Evolutionary conservation across 2,888 invertebrate genomes (phyloP).

Genomic region (Phrixothrix hirtus): DNA sequence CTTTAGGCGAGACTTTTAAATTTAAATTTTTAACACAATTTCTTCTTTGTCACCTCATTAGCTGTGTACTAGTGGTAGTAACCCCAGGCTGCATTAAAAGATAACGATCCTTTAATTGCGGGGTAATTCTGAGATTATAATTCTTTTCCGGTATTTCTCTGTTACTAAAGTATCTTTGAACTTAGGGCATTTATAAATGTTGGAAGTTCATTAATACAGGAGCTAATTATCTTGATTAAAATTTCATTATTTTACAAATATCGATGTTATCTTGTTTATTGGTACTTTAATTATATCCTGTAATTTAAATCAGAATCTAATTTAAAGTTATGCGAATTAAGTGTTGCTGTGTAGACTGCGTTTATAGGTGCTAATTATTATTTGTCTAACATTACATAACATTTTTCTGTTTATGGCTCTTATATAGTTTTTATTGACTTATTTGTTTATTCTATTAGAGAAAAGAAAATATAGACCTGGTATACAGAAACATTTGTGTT

Average conservation of each 20-base stretch:
- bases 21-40: slow-evolving; percentile 25
- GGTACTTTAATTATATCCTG: too few relatives aligned
- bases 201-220: too few relatives aligned
- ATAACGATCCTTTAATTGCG: slow-evolving; percentile 31
- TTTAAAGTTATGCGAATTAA: too few relatives aligned
- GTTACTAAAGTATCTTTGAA: background rate
- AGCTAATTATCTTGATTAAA: background rate
- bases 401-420: too few relatives aligned
- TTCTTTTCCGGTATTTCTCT: slow-evolving; percentile 14
- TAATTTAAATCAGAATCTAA: too few relatives aligned
- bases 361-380: too few relatives aligned
- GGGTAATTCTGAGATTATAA: slow-evolving; percentile 21
- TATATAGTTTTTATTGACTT: too few relatives aligned
- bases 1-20: slow-evolving; percentile 16
- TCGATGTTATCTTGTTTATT: background rate
- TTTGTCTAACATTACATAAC: too few relatives aligned
- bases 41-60: slow-evolving; percentile 29
- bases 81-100: slow-evolving; percentile 23
- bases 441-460: too few relatives aligned
- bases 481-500: background rate
- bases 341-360: too few relatives aligned
- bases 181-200: background rate
- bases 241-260: background rate
- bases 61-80: slow-evolving; percentile 18
- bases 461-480: background rate